phyloP scores from a whole-genome alignment of 2,113 vertebrate genomes.

The Chaetodon trifascialis region DNA sequence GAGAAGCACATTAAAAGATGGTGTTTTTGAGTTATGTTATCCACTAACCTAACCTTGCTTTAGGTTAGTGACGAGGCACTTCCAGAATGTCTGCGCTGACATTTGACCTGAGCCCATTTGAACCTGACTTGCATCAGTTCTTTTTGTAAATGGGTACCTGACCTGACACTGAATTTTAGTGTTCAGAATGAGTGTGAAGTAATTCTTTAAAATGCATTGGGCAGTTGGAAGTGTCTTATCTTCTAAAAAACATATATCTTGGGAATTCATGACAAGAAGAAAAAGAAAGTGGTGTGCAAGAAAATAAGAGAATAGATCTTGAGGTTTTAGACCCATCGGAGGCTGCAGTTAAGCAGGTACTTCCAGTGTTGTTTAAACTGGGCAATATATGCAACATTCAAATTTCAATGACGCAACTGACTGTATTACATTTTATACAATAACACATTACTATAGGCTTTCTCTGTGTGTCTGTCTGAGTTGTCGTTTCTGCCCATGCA shows the following conservation, averaged over 20 bases:
- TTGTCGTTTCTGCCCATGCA: constrained; percentile 14
- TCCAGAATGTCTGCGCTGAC: background rate
- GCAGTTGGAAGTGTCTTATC: no score
- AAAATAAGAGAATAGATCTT: background rate
- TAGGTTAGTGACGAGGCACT: background rate
- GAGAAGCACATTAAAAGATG: background rate
- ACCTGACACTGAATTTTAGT: background rate
- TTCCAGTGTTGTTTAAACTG: background rate
- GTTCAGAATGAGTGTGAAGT: background rate
- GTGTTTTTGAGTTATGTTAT: background rate
- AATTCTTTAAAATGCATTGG: background rate
- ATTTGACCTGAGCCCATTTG: no score
- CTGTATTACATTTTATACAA: background rate
- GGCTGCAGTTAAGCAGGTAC: background rate
- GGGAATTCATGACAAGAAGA: background rate
- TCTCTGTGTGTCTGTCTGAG: constrained; percentile 17
- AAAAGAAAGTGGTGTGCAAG: background rate
- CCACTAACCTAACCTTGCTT: no score
- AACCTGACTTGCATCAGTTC: background rate
- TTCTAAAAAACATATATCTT: no score
- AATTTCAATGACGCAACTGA: background rate
- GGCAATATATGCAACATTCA: background rate
- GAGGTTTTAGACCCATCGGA: background rate
- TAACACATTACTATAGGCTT: background rate
- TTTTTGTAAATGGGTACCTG: no score